Evolutionary conservation across 2,888 invertebrate genomes (phyloP).

Genomic region (Ophion costatus): DNA sequence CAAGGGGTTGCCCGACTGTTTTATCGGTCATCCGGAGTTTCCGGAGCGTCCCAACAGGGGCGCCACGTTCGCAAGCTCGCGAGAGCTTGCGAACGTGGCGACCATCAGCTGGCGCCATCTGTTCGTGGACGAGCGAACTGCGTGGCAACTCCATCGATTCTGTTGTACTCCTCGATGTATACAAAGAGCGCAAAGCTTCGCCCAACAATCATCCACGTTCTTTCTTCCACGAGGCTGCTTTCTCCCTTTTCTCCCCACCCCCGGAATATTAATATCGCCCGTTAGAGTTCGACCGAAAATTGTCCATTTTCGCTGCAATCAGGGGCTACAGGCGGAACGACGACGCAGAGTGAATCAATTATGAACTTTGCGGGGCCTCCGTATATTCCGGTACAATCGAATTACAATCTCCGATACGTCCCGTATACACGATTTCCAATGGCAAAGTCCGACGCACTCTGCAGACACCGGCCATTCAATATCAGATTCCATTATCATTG

Average conservation of each 20-base stretch:
- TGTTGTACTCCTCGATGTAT: conserved; percentile 10
- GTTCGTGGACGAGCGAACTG: conserved; percentile 33
- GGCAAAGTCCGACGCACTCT: not conserved
- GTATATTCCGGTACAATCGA: conserved; percentile 47
- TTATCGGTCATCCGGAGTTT: conserved; percentile 54
- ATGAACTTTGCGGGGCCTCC: conserved; percentile 58
- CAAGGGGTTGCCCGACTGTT: conserved; percentile 40
- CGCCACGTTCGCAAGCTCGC: conserved; percentile 20
- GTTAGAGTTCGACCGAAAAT: conserved; percentile 8
- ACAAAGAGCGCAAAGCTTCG: not conserved
- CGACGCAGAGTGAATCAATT: conserved; percentile 49
- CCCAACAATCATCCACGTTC: not conserved
- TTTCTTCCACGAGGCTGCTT: not conserved
- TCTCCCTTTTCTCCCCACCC: not conserved
- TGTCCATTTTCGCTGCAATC: conserved; percentile 11
- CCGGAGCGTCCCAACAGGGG: conserved; percentile 35
- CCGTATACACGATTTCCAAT: conserved; percentile 30
- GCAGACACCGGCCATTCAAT: not conserved
- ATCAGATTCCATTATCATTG: conserved; percentile 5
- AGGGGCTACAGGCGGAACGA: not conserved
- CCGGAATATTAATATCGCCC: not conserved
- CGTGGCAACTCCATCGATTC: conserved; percentile 48
- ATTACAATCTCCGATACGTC: conserved; percentile 36
- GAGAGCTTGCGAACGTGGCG: not conserved
- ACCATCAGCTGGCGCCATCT: conserved; percentile 43